Percentiles rank a stretch among this genome's conserved stretches.
Conservation (phyloP, 2,797 vertebrate genomes). For the Micrastur ruficollis region DNA sequence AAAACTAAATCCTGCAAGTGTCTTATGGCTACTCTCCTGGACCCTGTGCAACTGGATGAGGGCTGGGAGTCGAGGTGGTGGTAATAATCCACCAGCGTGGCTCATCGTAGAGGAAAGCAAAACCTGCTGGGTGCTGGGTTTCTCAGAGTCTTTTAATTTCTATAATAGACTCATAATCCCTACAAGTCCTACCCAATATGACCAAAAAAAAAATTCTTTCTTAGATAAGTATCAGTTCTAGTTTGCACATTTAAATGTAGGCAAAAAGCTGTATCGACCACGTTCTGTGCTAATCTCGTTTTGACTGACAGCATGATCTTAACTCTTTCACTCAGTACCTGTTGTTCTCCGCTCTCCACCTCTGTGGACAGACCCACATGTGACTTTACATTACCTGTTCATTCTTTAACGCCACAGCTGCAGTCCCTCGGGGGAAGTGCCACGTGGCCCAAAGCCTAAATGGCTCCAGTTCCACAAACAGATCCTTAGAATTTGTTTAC, state of each 20-base stretch:
- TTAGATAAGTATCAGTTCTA: background rate
- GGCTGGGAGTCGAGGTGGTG: background rate
- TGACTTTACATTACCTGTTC: background rate
- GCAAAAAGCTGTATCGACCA: background rate
- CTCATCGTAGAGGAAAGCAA: background rate
- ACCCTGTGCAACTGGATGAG: background rate
- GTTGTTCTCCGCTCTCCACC: background rate
- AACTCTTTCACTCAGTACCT: background rate
- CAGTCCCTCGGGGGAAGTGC: background rate
- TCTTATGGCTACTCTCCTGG: background rate
- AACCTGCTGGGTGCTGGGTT: background rate
- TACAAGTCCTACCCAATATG: background rate
- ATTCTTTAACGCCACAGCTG: background rate
- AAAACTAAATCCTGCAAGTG: background rate
- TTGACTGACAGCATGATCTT: background rate
- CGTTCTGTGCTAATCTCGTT: background rate
- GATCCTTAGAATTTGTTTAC: background rate
- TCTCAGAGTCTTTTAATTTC: background rate
- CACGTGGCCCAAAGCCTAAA: background rate
- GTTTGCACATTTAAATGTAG: background rate
- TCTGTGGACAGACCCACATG: accelerated
- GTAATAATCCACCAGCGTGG: background rate
- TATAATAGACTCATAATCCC: background rate
- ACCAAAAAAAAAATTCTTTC: background rate
- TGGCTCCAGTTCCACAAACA: background rate